Evolutionary conservation across 2,797 vertebrate genomes (phyloP), one percentile per base, ranked within the genome.

Genomic region (Cyclura pinguis): DNA sequence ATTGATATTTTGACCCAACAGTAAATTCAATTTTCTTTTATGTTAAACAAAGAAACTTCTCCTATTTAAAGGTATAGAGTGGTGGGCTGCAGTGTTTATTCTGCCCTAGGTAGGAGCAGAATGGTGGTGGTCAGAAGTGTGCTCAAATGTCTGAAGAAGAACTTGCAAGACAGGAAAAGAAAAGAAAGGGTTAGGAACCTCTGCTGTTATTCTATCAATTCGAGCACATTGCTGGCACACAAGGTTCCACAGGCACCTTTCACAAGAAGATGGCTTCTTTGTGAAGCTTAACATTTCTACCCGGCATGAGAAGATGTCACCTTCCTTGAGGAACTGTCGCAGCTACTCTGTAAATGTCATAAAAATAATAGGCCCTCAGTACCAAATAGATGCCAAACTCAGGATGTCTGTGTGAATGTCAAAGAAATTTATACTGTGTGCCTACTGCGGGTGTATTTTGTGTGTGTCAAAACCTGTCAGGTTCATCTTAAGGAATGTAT

Each of bases 311-410:
- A 64, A 94, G 90, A 24, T 76, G 84, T 6, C 27, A 93, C 35
- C 29, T 92, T 82, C 93, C 96, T 96, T 94, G 55, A 84, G 90
- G 96, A 96, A 94, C 81, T 96, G 86, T 94, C 91, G 93, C 87
- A 90, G 20, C 87, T 92, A 93, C 85, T 92, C 84, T 89, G 93
- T 94, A 96, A 97, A 97, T 97, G 96, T 97, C 96, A 96, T 93
- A 95, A 94, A 87, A 74, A 76, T 87, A 86, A 73, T 93, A 94
- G 94, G 92, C 89, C 73, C 92, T 95, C 90, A 93, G 96, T 91
- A 90, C 93, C 91, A 89, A 95, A 94, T 18, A 64, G 72, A 94
- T 96, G 92, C 93, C 96, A 94, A 96, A 95, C 67, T 47, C 50
- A 95, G 89, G 84, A 72, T 89, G 87, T 86, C 93, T 95, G 80